Percentiles rank a stretch among this genome's conserved stretches.
These are phyloP conservation scores for Mimumesa dahlbomi DNA, from an alignment of 2,888 invertebrate species.

Conservation along the genomic window DNA sequence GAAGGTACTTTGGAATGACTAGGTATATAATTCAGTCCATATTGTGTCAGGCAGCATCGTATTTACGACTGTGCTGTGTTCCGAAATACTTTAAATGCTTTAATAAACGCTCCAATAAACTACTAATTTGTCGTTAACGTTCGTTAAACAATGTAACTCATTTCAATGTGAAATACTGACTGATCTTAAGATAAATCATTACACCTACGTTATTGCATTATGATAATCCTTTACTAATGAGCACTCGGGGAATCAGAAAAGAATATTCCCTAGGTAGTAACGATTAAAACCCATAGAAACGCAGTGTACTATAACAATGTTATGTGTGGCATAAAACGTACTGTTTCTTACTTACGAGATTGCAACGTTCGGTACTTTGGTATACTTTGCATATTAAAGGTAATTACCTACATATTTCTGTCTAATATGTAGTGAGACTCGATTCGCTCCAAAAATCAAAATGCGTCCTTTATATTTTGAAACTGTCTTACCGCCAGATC, in stretches of 20 bases:
- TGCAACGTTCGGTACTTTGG: constrained; percentile 10
- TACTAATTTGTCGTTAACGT: too few species aligned
- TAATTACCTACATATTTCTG: constrained; percentile 16
- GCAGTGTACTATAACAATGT: too few species aligned
- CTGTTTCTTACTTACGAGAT: constrained; percentile 16
- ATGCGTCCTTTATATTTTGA: constrained; percentile 96
- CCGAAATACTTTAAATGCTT: constrained; percentile 1
- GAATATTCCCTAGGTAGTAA: too few species aligned
- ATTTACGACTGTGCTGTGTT: constrained; percentile 24
- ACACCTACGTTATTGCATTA: constrained; percentile 46
- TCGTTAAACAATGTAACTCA: neutral
- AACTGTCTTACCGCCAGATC: constrained; percentile 98
- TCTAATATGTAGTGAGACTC: neutral
- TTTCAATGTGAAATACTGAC: neutral
- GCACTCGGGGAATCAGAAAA: constrained; percentile 31
- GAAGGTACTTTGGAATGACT: constrained; percentile 42
- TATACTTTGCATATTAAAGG: constrained; percentile 26
- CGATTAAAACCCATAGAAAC: too few species aligned
- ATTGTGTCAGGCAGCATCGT: constrained; percentile 40
- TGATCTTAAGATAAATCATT: constrained; percentile 33
- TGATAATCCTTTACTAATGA: constrained; percentile 33
- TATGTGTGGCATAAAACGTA: too few species aligned
- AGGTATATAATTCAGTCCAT: constrained; percentile 52
- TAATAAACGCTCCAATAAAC: too few species aligned
- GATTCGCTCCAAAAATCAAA: constrained; percentile 64